Conservation (phyloP, 2,888 invertebrate species). For the Omphaloscelis lunosa region DNA sequence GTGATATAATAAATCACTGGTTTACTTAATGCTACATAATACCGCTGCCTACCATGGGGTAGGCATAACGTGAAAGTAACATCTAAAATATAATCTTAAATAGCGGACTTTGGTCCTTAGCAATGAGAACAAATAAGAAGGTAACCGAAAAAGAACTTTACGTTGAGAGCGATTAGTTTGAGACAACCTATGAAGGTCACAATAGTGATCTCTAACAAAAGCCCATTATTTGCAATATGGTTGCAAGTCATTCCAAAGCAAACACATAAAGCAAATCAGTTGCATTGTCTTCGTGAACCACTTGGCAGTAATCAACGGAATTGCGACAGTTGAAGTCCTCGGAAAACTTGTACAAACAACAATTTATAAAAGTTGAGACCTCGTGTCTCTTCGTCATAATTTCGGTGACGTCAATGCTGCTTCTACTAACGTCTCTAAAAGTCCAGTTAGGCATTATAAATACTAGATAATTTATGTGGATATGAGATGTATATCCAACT, state of each 20-base stretch:
- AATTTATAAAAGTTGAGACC: slow-evolving; percentile 4
- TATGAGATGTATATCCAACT: slow-evolving; percentile 3
- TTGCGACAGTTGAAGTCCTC: neutral
- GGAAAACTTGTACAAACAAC: neutral
- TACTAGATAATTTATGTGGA: neutral
- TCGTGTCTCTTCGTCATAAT: slow-evolving; percentile 11
- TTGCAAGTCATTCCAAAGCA: neutral
- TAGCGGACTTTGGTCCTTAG: neutral
- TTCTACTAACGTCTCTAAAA: slow-evolving; percentile 26
- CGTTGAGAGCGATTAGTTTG: neutral
- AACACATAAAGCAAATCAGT: neutral
- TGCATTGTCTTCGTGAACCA: slow-evolving; percentile 4
- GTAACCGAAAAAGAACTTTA: neutral
- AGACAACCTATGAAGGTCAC: slow-evolving; percentile 27
- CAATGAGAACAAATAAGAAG: neutral
- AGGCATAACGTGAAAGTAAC: neutral
- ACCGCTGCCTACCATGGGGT: neutral
- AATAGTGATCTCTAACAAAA: slow-evolving; percentile 27
- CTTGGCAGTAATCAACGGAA: neutral
- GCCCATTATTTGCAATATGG: slow-evolving; percentile 9
- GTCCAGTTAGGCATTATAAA: neutral
- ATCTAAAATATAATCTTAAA: neutral
- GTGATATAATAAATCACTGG: neutral
- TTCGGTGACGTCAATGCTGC: slow-evolving; percentile 35
- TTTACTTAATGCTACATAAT: neutral